Evolutionary conservation across 35 echinoderm and acorn worm species (phyloP).

Genomic region (Apostichopus parvimensis): DNA sequence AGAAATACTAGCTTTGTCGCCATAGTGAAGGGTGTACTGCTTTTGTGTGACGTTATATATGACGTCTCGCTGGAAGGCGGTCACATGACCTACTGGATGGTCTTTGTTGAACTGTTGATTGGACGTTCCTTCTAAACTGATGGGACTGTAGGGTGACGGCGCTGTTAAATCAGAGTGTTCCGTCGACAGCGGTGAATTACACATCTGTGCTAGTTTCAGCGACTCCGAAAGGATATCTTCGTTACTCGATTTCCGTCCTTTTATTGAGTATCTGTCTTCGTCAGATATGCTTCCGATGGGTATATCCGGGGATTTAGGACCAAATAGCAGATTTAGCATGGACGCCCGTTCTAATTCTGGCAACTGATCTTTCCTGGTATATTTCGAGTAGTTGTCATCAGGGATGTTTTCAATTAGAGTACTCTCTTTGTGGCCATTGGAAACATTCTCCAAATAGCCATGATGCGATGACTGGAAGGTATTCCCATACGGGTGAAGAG

Average conservation of each 20-base stretch:
- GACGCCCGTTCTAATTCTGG: background rate
- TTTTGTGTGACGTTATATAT: background rate
- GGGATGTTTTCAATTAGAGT: background rate
- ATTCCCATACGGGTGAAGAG: background rate
- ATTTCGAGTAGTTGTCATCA: background rate
- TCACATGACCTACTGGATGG: background rate
- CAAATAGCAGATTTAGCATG: constrained; percentile 18
- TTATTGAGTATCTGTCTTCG: background rate
- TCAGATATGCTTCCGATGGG: constrained; percentile 10
- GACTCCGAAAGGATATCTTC: constrained; percentile 29
- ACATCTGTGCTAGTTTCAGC: constrained; percentile 5
- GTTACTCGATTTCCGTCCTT: background rate
- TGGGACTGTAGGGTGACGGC: background rate
- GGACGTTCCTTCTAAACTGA: background rate
- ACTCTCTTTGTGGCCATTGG: background rate
- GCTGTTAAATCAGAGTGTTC: background rate
- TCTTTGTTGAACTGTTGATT: background rate
- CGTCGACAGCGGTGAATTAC: background rate
- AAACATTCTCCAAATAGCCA: background rate
- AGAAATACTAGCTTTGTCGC: background rate
- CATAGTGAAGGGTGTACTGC: constrained; percentile 43
- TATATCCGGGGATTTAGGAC: constrained; percentile 22
- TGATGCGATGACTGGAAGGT: background rate
- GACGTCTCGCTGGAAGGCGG: background rate
- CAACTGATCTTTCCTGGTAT: background rate